Percentiles rank a stretch among this genome's conserved stretches.
Conservation (phyloP, 2,113 vertebrate species). For the Astur gentilis region DNA sequence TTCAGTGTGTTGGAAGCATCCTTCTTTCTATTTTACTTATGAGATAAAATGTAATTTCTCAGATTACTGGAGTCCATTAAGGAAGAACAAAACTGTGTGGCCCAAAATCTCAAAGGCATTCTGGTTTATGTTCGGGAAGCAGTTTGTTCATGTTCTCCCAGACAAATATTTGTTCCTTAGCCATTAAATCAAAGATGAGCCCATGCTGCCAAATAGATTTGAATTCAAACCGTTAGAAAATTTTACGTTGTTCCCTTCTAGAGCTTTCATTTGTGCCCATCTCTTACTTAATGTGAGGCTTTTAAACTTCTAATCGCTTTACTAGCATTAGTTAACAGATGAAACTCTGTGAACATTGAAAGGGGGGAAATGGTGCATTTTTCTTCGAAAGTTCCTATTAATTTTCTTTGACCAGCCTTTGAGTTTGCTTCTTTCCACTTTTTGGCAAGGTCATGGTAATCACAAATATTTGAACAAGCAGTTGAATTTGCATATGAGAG, state of each 20-base stretch:
- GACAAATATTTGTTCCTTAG: slow-evolving; percentile 44
- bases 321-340: background rate
- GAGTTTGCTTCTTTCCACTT: background rate
- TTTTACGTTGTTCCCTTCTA: background rate
- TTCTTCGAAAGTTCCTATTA: background rate
- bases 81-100: slow-evolving; percentile 38
- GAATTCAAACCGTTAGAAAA: slow-evolving; percentile 3
- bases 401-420: background rate
- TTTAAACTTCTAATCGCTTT: background rate
- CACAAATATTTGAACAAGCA: background rate
- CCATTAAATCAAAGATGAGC: background rate
- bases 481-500: background rate
- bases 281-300: background rate
- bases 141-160: slow-evolving; percentile 41
- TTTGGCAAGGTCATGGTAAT: background rate
- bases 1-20: background rate
- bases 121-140: slow-evolving; percentile 40
- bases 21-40: background rate
- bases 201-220: slow-evolving; percentile 16
- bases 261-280: slow-evolving; percentile 12
- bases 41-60: slow-evolving; percentile 45
- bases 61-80: slow-evolving; percentile 35
- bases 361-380: background rate
- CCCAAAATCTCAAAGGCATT: slow-evolving; percentile 43
- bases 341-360: background rate